Evolutionary conservation across 2,797 vertebrate genomes (phyloP).

Genomic region (Periophthalmus magnuspinnatus): DNA sequence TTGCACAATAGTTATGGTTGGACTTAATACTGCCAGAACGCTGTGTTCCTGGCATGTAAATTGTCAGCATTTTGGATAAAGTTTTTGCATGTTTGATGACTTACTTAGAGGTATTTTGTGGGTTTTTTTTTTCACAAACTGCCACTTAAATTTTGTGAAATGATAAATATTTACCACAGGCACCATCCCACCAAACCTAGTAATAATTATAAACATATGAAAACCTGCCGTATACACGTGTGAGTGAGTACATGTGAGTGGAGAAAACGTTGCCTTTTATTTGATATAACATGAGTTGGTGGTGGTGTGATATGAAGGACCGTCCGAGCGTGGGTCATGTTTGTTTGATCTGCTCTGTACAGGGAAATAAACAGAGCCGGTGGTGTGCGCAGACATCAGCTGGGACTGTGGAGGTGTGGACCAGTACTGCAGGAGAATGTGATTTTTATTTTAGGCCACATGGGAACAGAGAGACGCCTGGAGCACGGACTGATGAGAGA

Average conservation of each 20-base stretch:
- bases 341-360: conserved; percentile 48
- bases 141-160: too few species aligned
- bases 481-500: conserved; percentile 8
- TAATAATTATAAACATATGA: too few species aligned
- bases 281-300: conserved; percentile 51
- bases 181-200: too few species aligned
- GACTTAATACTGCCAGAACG: too few species aligned
- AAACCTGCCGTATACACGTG: too few species aligned
- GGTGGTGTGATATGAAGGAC: conserved; percentile 47
- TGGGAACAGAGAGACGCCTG: conserved; percentile 18
- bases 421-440: conserved; percentile 18
- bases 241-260: conserved; percentile 17
- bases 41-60: too few species aligned
- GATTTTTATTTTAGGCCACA: conserved; percentile 5
- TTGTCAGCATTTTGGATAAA: too few species aligned
- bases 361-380: conserved; percentile 51
- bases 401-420: conserved; percentile 6
- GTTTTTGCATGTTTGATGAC: too few species aligned
- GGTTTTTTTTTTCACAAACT: too few species aligned
- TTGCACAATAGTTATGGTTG: too few species aligned
- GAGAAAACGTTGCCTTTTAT: conserved; percentile 41
- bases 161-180: too few species aligned
- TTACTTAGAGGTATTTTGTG: too few species aligned
- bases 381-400: conserved; percentile 27
- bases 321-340: conserved; percentile 40